phyloP scores from a whole-genome alignment of 2,797 vertebrate species.

The Micromesistius poutassou region DNA sequence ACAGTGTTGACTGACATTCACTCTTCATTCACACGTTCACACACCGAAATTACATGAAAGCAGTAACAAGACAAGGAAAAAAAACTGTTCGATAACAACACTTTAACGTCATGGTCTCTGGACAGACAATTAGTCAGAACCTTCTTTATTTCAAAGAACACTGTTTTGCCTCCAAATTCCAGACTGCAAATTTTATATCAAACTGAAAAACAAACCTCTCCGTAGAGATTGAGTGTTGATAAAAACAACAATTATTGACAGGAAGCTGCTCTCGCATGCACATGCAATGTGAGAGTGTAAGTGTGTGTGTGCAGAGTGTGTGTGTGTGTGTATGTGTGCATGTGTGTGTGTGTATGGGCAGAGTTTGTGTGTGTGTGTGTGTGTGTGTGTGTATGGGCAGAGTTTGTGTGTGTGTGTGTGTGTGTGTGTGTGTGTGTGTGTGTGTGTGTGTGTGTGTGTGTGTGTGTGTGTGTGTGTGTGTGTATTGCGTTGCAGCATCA shows the following conservation, averaged over 20 bases:
- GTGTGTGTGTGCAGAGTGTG: background rate
- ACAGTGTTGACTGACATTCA: no score
- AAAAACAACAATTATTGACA: background rate
- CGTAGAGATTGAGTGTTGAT: background rate
- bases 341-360: no score
- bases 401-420: no score
- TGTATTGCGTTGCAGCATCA: background rate
- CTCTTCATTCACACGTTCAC: no score
- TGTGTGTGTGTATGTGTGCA: background rate
- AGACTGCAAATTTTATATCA: background rate
- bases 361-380: no score
- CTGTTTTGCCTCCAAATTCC: background rate
- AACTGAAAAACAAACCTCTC: background rate
- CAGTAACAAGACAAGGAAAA: background rate
- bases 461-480: no score
- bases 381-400: no score
- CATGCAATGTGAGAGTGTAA: no score
- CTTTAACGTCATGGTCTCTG: conserved; percentile 9
- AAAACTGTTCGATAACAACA: conserved; percentile 1
- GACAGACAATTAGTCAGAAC: background rate
- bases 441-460: no score
- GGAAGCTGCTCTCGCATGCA: background rate
- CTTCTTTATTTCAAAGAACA: background rate
- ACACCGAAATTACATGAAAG: background rate
- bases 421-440: no score